phyloP scores from a whole-genome alignment of 2,113 vertebrate species.

The Lichenostomus cassidix region DNA sequence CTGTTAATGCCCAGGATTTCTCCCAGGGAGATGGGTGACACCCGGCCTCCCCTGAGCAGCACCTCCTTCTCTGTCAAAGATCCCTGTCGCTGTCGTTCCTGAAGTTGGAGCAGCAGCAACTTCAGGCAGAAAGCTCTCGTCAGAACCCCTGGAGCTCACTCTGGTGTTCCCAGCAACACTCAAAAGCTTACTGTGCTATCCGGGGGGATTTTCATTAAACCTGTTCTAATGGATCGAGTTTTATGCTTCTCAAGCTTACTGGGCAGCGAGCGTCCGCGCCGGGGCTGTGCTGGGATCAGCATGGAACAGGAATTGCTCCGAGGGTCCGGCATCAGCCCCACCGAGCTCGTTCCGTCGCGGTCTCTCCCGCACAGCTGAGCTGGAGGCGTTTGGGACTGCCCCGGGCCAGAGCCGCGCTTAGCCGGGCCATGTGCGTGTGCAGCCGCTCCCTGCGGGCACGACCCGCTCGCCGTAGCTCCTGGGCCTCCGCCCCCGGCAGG shows the following conservation, averaged over 20 bases:
- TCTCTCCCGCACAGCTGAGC: accelerated
- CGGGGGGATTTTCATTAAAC: not conserved
- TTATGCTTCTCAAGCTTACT: not conserved
- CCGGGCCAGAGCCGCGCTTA: not conserved
- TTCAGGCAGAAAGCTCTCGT: not conserved
- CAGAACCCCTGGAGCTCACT: not conserved
- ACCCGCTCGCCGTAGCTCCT: not conserved
- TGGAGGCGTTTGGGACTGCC: not conserved
- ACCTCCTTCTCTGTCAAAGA: not conserved
- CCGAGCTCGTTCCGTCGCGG: not conserved
- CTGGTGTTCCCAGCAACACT: accelerated
- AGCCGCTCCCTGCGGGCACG: not conserved
- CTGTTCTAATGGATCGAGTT: not conserved
- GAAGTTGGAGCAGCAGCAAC: not conserved
- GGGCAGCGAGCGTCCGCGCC: accelerated
- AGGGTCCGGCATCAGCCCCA: not conserved
- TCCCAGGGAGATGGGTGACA: not conserved
- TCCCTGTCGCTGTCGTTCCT: accelerated
- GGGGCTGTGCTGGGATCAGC: not conserved
- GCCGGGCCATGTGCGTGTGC: not conserved
- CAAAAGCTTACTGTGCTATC: no score
- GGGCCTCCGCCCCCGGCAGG: not conserved
- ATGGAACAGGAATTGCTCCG: accelerated
- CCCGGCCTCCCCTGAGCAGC: no score
- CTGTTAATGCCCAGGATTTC: accelerated